Base-by-base conservation (phyloP, 2,888 invertebrate genomes). In the Chloroclysta siterata region DNA sequence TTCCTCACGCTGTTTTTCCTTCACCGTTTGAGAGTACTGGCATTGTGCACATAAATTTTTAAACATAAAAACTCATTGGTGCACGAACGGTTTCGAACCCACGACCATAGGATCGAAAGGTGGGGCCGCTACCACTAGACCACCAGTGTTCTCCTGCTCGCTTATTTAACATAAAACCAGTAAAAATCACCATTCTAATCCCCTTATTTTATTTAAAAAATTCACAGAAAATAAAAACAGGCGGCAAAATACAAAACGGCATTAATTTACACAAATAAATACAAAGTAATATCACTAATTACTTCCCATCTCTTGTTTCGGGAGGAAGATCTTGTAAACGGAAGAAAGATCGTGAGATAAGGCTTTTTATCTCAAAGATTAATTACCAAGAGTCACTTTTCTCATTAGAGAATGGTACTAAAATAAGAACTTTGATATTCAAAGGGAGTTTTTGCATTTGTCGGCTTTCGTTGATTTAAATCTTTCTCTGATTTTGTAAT, bases 331-430 rank as follows among this genome's bases (percentile, higher is more conserved):
- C 66, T 66, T 66, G 64, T 72, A 64, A 66, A 61, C 62, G 67
- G 22, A 53, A 54, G 61, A 53, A 52, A 51, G 42, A 59, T 66
- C 51, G 29, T 55, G 36, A 65, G 66, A 67, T 68, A 69, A 65
- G 61, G 59, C 59, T 64, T 72, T 65, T 66, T 65, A 62, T 65
- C 62, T 53, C n/a, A 63, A 63, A 68, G 60, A 70, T 72, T 72
- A 70, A 70, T 72, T 68, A 69, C 58, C 52, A 50, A 33, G 39
- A 60, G 58, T 61, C 61, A 41, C 48, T 63, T 66, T 59, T 62
- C 62, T 60, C 62, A 57, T 66, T 56, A 60, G 47, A 56, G 42
- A 63, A 51, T 46, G 14, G 44, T 51, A 58, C 41, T 57, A 22
- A 57, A 57, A 57, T 33, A 42, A 11, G 50, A 54, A 56, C 57